Conservation (phyloP, 2,113 vertebrate genomes). For the Progne subis region DNA sequence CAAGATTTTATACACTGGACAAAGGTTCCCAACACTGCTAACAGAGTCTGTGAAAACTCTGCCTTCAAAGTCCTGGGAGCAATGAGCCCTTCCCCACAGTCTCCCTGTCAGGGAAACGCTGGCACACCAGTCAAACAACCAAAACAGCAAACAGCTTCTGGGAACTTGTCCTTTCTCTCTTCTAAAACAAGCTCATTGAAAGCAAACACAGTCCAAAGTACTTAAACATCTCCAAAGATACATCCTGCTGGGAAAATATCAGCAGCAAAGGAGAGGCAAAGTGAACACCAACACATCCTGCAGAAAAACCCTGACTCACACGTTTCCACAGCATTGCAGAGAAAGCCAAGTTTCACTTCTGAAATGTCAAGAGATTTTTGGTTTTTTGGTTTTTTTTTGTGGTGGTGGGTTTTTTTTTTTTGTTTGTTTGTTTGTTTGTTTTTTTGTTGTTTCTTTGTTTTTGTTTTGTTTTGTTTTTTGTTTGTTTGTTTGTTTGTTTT, state of each 20-base stretch:
- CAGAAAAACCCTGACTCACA: neutral
- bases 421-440: too few relatives aligned
- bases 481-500: too few relatives aligned
- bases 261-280: neutral
- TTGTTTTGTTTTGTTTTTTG: neutral
- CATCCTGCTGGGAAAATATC: neutral
- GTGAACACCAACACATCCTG: neutral
- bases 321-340: neutral
- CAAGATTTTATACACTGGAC: rapidly evolving
- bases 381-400: too few relatives aligned
- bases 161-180: neutral
- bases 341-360: neutral
- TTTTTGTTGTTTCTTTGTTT: too few relatives aligned
- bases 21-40: neutral
- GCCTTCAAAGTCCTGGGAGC: neutral
- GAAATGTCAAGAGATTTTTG: neutral
- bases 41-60: neutral
- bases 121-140: neutral
- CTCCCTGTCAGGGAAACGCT: neutral
- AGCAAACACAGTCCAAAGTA: neutral
- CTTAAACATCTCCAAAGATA: neutral
- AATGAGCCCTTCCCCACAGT: neutral
- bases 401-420: neutral
- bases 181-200: neutral
- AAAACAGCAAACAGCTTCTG: neutral